Base-by-base conservation (phyloP, 1,140 invertebrate genomes). In the Diabrotica virgifera region DNA sequence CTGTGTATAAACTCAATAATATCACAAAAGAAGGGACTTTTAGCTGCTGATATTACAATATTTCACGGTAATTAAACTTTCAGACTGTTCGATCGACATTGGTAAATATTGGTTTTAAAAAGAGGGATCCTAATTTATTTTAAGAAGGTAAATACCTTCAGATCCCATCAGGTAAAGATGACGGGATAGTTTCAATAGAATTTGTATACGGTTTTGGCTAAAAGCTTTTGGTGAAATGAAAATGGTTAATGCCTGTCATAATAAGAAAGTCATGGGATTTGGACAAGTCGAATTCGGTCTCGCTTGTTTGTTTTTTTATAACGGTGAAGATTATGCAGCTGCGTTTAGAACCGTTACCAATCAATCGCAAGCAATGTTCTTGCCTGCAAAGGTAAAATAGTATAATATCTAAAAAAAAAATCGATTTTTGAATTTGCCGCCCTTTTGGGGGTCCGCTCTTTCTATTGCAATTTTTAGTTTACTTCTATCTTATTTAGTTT, bases 61-160 rank as follows among this genome's bases (percentile, higher is more conserved):
- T 62, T 66, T 66, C 61, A 59, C 65, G 65, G 59, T 66, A 58
- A 66, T 66, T 66, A 62, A 66, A 66, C 65, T 52, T 61, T 62
- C 50, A 66, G 62, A 62, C 59, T 62, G 53, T 66, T 58, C 54
- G 55, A 66, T 66, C 46, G 52, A 46, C 46, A 62, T 66, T 50
- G 50, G 36, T 55, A 66, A 66, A 66, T 66, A 66, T 66, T 66
- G 65, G 62, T 66, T 55, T 53, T 62, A 54, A 52, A 58, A 62
- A 66, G 59, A 62, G 57, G 57, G 65, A 13, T 54, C 55, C 12
- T n/a, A 66, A 52, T 56, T 46, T n/a, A 66, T 53, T 56, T 46
- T 3, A 46, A 46, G n/a, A 4, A 46, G 40, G 8, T n/a, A 46
- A 46, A 46, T 46, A 46, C 8, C 40, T 46, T 46, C 40, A 6